Evolutionary conservation across 2,113 vertebrate species (phyloP), one percentile per base, ranked within the genome.

Genomic region (Solenodon paradoxus): DNA sequence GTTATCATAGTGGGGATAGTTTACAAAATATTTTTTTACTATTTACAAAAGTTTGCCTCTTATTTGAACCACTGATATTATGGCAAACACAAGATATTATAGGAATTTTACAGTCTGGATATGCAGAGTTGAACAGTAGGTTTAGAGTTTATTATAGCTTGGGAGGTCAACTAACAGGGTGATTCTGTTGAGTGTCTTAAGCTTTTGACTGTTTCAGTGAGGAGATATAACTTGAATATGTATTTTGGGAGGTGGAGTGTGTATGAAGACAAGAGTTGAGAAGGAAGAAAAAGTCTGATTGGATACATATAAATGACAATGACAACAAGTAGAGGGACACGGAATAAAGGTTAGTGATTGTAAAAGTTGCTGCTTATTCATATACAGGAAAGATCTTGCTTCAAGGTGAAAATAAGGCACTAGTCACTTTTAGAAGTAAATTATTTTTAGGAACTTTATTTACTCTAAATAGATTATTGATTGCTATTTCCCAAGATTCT

Each of bases 401-500:
- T 55, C 26, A 71, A 82, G 24, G 13, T 26, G 66, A 82, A 94
- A 81, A 64, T 61, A n/a, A n/a, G 32, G 49, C 71, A 61, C 9
- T 26, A 69, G 15, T 49, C 38, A 35, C 53, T 94, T 63, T 90
- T 55, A 42, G 28, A 79, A 87, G 45, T 90, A 28, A 87, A 22
- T 83, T 74, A 63, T 40, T 84, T 93, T 95, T 28, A 47, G 30
- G 45, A 87, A 75, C 5, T 82, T 89, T 78, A 55, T 40, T 45
- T 94, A 24, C 7, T 78, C 4, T 57, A 87, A 88, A 53, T 75
- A 80, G 94, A 79, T 79, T 63, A 2, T 42, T 49, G 28, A 47
- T 26, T 61, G 30, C 22, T 79, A 0, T 96, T 90, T 83, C 40
- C 32, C 51, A 47, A 86, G 40, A 79, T 11, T n/a, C 20, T 63